Percentiles rank a stretch among this genome's conserved stretches.
Conservation (phyloP, 2,113 vertebrate species). For the Puma concolor region DNA sequence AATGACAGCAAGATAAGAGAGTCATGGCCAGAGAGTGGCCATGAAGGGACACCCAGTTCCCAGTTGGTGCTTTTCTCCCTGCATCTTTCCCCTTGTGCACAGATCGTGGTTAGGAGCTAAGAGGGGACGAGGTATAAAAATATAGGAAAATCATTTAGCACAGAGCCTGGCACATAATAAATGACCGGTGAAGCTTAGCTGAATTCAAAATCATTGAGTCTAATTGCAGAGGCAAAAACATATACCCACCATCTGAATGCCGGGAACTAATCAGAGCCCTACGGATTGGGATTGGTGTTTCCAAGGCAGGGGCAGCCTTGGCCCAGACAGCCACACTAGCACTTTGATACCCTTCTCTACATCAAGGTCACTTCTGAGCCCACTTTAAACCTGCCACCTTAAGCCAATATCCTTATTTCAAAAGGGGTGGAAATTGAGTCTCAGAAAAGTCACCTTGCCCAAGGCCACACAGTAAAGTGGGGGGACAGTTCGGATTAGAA, state of each 20-base stretch:
- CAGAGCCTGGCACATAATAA: neutral
- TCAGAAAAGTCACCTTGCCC: neutral
- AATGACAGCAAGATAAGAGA: neutral
- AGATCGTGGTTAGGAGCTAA: neutral
- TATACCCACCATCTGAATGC: neutral
- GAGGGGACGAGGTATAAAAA: neutral
- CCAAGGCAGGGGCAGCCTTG: neutral
- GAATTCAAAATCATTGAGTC: neutral
- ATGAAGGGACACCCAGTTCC: accelerated
- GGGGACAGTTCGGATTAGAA: neutral
- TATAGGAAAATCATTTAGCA: neutral
- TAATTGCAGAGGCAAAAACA: neutral
- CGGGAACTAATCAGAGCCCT: neutral
- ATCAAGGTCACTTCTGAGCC: neutral
- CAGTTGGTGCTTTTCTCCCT: neutral
- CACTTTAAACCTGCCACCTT: neutral
- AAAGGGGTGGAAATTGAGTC: neutral
- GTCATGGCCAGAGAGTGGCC: neutral
- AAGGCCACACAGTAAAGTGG: neutral
- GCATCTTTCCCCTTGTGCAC: neutral
- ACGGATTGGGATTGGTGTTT: neutral
- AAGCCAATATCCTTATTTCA: neutral
- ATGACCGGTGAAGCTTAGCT: neutral
- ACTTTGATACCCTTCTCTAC: too few relatives aligned
- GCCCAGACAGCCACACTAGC: neutral